Conservation (phyloP, 2,113 vertebrate genomes). For the Poeciliopsis turrubarensis region DNA sequence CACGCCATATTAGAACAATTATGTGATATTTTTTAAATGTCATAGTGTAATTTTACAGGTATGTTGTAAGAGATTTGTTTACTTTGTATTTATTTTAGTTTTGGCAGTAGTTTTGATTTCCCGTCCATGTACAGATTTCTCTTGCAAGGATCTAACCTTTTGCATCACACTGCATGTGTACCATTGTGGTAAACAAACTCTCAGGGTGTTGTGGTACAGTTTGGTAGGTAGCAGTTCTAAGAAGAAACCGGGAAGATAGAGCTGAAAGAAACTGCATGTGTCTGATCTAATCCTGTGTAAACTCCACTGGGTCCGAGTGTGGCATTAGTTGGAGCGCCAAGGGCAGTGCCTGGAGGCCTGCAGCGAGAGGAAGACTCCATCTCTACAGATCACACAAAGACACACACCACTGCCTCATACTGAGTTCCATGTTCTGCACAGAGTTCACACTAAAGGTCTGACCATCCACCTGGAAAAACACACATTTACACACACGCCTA, state of each 20-base stretch:
- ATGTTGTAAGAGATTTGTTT: neutral
- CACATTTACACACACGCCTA: slow-evolving; percentile 1
- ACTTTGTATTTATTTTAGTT: neutral
- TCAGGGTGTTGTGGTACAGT: neutral
- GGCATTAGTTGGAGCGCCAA: slow-evolving; percentile 27
- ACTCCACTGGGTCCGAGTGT: slow-evolving; percentile 8
- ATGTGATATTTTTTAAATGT: neutral
- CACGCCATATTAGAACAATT: neutral
- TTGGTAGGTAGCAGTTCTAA: neutral
- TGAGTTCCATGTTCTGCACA: slow-evolving; percentile 2
- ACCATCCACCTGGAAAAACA: slow-evolving; percentile 4
- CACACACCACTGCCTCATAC: slow-evolving; percentile 19
- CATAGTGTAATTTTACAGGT: neutral
- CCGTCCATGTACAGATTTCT: neutral
- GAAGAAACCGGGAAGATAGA: slow-evolving; percentile 10
- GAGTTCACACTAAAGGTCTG: neutral
- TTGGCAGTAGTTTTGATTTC: neutral
- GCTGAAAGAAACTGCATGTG: slow-evolving; percentile 12
- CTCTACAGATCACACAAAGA: slow-evolving; percentile 35
- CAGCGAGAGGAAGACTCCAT: slow-evolving; percentile 39
- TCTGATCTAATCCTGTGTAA: slow-evolving; percentile 18
- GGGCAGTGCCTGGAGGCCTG: slow-evolving; percentile 64
- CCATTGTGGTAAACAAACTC: neutral
- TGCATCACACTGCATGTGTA: neutral
- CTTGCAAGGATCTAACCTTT: neutral